These are phyloP conservation scores for Drosophila nr. fundita DNA, from an alignment of 2,888 invertebrate species.

Conservation along the genomic window DNA sequence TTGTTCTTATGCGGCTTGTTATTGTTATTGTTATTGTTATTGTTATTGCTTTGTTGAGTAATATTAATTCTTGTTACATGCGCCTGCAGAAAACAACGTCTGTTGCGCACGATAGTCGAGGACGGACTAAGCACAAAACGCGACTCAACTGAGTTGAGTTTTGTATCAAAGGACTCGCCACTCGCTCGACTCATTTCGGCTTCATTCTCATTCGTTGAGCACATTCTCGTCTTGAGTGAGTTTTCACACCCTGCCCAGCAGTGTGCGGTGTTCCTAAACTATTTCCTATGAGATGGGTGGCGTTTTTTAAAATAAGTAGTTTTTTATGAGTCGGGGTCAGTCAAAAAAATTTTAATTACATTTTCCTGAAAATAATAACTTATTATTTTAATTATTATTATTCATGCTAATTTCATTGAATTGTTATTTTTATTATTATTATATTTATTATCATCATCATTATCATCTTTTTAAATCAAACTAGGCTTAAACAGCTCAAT, in stretches of 20 bases:
- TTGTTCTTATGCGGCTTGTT: slow-evolving; percentile 32
- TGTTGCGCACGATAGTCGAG: slow-evolving; percentile 79
- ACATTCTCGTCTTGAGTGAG: slow-evolving; percentile 36
- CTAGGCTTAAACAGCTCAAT: no score
- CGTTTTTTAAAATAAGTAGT: neutral
- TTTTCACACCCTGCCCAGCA: slow-evolving; percentile 17
- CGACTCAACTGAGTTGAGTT: slow-evolving; percentile 23
- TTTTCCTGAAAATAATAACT: neutral
- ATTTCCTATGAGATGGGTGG: neutral
- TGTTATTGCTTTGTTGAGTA: slow-evolving; percentile 35
- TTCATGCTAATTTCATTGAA: neutral
- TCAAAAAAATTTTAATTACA: neutral
- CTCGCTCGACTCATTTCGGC: slow-evolving; percentile 19
- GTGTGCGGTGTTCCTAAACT: neutral
- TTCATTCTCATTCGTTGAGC: slow-evolving; percentile 35
- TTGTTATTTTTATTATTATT: neutral
- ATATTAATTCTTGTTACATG: slow-evolving; percentile 24
- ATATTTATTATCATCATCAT: neutral
- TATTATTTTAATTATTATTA: neutral
- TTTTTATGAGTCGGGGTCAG: neutral
- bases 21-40: slow-evolving; percentile 40
- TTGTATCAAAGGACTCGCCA: slow-evolving; percentile 43
- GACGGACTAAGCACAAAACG: slow-evolving; percentile 77
- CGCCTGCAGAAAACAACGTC: slow-evolving; percentile 63
- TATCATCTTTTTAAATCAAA: neutral